phyloP scores from a whole-genome alignment of 2,888 invertebrate genomes.

The Napeogenes inachia region DNA sequence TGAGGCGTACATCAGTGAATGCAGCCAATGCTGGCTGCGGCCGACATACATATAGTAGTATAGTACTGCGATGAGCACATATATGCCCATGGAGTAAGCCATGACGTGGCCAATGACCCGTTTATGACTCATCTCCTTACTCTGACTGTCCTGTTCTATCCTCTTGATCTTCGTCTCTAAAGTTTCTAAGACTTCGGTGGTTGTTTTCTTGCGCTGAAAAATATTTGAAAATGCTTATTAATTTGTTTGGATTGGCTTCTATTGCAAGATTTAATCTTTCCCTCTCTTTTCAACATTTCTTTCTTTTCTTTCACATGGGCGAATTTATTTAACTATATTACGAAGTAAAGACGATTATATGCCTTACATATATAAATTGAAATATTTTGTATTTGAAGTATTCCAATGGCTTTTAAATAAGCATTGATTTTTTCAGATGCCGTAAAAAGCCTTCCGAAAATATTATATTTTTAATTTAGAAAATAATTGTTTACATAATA shows the following conservation, averaged over 20 bases:
- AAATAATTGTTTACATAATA: too few relatives aligned
- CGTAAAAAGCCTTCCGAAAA: too few relatives aligned
- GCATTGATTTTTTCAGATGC: too few relatives aligned
- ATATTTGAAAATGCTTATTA: background rate
- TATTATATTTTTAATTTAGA: too few relatives aligned
- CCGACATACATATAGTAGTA: slow-evolving; percentile 90
- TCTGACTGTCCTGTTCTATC: slow-evolving; percentile 87
- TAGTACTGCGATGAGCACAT: slow-evolving; percentile 82
- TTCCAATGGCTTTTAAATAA: too few relatives aligned
- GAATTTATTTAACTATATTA: too few relatives aligned
- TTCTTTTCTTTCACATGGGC: background rate
- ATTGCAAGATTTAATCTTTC: background rate
- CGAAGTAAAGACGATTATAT: too few relatives aligned
- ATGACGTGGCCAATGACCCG: slow-evolving; percentile 87
- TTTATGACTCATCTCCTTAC: slow-evolving; percentile 88
- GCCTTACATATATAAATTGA: too few relatives aligned
- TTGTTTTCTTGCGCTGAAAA: slow-evolving; percentile 69
- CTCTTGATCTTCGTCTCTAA: slow-evolving; percentile 87
- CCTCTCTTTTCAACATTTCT: background rate
- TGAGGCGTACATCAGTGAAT: slow-evolving; percentile 85
- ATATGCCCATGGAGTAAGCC: slow-evolving; percentile 82
- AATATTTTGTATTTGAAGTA: too few relatives aligned
- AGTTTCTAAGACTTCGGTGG: slow-evolving; percentile 79
- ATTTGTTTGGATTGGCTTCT: background rate
- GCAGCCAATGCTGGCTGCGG: slow-evolving; percentile 82